Evolutionary conservation across 2,113 vertebrate species (phyloP), one percentile per base, ranked within the genome.

Genomic region (Phyllopteryx taeniolatus): DNA sequence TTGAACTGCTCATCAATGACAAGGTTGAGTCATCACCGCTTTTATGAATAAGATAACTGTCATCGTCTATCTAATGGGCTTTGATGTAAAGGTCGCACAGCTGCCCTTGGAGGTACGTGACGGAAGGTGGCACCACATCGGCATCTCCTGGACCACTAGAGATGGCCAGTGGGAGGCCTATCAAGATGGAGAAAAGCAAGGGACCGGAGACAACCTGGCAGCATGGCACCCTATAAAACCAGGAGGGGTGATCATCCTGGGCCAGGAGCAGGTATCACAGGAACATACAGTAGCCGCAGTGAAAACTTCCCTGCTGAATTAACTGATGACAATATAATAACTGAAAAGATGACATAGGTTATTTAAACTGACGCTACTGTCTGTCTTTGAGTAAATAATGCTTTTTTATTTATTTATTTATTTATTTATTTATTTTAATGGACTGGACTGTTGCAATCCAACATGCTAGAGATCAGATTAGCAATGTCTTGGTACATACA

Each of bases 191-290:
- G 94, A 93, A 78, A 96, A 92, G 73, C 91, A 94, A 39, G 97
- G 97, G 61, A 92, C 91, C 0, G 98, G 97, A 4, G 97, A 99
- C 77, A 98, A 97, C 85, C 89, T 99, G 81, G 98, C 98, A 10
- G 96, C 98, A 9, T 99, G 98, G 98, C 97, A 98, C 77, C 98
- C 97, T 44, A 98, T 99, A 91, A 99, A 98, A 89, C 94, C 96
- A 0, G 96, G 95, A 2, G 98, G 98, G 33, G 93, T 98, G 80
- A 91, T 99, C 77, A 96, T 99, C 87, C 93, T 99, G 19, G 98
- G 98, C 9, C 98, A 99, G 89, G 98, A 99, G 70, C 98, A 99
- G 95, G 98, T 98, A 73, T 87, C n/a, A 2, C 44, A 19, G 7
- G 4, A 0, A 11, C 31, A 54, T 54, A 9, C n/a, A 20, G 7